Conservation (phyloP, 2,888 invertebrate species). For the Andrena hattorfiana region DNA sequence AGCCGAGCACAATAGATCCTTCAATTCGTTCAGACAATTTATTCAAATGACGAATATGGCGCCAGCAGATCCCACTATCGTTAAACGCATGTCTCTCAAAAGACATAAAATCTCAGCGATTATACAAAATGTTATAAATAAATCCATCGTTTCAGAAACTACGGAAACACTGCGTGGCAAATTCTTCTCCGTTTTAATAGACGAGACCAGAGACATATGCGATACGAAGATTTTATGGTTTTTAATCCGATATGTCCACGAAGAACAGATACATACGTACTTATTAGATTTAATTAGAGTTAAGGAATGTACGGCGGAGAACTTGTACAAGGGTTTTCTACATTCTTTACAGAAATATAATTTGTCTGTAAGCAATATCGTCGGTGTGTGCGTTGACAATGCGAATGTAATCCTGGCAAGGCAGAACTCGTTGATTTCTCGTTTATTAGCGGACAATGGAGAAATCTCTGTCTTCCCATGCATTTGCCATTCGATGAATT, state of each 20-base stretch:
- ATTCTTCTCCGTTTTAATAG: neutral
- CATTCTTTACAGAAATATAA: neutral
- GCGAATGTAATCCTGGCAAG: neutral
- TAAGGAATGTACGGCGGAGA: neutral
- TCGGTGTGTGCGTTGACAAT: neutral
- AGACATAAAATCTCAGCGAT: too few relatives aligned
- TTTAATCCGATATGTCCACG: neutral
- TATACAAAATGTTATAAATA: too few relatives aligned
- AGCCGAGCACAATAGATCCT: too few relatives aligned
- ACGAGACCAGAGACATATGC: neutral
- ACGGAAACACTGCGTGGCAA: neutral
- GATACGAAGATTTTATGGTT: conserved; percentile 4
- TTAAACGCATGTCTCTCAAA: too few relatives aligned
- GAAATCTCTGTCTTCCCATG: neutral
- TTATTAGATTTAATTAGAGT: neutral
- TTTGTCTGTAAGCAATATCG: neutral
- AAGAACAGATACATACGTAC: neutral
- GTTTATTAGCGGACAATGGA: neutral
- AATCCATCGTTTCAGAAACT: too few relatives aligned
- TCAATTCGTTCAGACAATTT: too few relatives aligned
- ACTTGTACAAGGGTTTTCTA: conserved; percentile 8
- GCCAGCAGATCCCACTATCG: too few relatives aligned
- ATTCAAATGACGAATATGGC: too few relatives aligned
- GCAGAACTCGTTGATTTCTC: neutral
- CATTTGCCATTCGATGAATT: neutral